Conservation (phyloP, 1,140 invertebrate genomes). For the Goniozus legneri region DNA sequence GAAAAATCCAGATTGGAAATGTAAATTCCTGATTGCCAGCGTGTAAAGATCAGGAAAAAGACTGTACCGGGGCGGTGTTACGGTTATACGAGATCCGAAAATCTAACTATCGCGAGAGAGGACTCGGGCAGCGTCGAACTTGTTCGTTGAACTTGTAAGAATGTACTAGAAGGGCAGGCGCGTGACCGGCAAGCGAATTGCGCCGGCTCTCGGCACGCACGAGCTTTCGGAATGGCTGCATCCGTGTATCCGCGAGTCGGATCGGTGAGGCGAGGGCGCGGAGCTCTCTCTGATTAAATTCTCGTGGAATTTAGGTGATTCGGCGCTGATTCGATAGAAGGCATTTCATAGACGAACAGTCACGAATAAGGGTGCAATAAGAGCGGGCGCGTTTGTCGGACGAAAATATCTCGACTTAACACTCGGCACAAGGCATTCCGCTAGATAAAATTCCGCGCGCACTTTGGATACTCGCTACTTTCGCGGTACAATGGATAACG, state of each 20-base stretch:
- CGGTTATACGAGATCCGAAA: conserved; percentile 14
- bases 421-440: no score
- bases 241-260: no score
- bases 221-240: no score
- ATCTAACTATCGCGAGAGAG: conserved; percentile 30
- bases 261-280: conserved; percentile 13
- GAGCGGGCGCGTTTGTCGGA: conserved; percentile 32
- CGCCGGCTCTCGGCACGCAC: no score
- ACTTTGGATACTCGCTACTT: no score
- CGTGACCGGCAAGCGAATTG: conserved; percentile 33
- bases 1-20: no score
- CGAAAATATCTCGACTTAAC: conserved; percentile 28
- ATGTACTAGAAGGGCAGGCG: conserved; percentile 27
- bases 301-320: conserved; percentile 39
- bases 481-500: no score
- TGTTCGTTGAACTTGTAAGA: conserved; percentile 33
- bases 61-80: no score
- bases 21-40: no score
- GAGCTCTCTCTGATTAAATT: conserved; percentile 41
- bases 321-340: conserved; percentile 39
- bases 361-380: conserved; percentile 40
- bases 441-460: no score
- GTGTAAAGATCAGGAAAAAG: no score
- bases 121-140: conserved; percentile 30
- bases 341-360: conserved; percentile 39